Percentiles rank a stretch among this genome's conserved stretches.
phyloP scores from a whole-genome alignment of 2,888 invertebrate genomes.

The Diarsia brunnea region DNA sequence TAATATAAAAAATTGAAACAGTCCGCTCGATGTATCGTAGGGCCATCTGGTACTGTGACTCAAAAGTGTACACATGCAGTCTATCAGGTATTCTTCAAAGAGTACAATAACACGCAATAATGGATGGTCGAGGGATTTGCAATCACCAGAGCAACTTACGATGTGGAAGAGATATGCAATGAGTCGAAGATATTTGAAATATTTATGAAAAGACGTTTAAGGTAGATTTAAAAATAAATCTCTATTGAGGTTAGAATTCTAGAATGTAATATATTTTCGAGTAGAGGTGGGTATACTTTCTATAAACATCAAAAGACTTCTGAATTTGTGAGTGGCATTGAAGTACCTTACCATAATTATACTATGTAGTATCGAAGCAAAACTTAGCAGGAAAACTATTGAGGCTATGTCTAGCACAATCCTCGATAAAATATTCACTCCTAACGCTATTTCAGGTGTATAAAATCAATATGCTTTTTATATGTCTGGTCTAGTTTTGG shows the following conservation, averaged over 20 bases:
- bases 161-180: background rate
- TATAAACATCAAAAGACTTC: background rate
- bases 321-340: background rate
- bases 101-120: background rate
- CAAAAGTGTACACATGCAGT: conserved; percentile 3
- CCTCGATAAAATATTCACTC: conserved; percentile 7
- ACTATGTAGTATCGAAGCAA: background rate
- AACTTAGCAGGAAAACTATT: conserved; percentile 30
- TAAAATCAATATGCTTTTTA: conserved; percentile 20
- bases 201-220: too few relatives aligned
- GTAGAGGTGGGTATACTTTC: background rate
- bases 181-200: too few relatives aligned
- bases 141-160: background rate
- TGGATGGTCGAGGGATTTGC: background rate
- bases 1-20: background rate
- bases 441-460: background rate
- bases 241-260: background rate
- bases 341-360: conserved; percentile 1
- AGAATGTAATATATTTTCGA: background rate
- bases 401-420: background rate
- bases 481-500: background rate
- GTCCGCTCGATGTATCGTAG: background rate
- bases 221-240: too few relatives aligned
- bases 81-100: background rate
- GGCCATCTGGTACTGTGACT: conserved; percentile 22